Evolutionary conservation across 2,888 invertebrate species (phyloP).

Genomic region (Sphinx pinastri): DNA sequence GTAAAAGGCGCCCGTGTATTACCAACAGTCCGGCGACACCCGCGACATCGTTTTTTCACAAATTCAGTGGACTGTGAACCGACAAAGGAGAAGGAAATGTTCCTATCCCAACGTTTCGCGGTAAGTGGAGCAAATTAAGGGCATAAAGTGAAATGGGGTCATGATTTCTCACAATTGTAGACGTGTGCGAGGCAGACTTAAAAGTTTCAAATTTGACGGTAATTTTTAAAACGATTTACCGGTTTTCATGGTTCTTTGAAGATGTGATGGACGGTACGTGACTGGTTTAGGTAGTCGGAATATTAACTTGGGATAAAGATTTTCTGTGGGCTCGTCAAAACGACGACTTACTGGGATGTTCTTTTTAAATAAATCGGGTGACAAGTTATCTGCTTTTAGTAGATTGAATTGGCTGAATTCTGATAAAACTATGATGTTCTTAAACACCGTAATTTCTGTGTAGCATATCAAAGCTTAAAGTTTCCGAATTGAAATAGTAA

Average conservation of each 20-base stretch:
- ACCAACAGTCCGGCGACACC: not conserved
- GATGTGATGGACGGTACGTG: slow-evolving; percentile 14
- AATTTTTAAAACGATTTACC: slow-evolving; percentile 32
- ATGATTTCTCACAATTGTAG: slow-evolving; percentile 67
- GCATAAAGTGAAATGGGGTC: slow-evolving; percentile 72
- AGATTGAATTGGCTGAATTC: no score
- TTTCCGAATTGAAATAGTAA: not conserved
- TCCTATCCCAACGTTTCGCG: slow-evolving; percentile 54
- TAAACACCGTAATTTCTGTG: no score
- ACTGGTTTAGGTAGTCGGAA: not conserved
- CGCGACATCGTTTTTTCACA: slow-evolving; percentile 39
- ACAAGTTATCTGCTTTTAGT: no score
- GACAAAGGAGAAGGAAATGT: slow-evolving; percentile 64
- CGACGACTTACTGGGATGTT: no score
- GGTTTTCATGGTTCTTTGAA: slow-evolving; percentile 3
- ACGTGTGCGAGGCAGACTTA: slow-evolving; percentile 28
- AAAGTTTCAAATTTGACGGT: slow-evolving; percentile 44
- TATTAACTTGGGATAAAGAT: not conserved
- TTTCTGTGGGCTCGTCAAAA: not conserved
- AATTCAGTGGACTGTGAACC: slow-evolving; percentile 59
- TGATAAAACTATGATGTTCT: no score
- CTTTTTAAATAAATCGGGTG: no score
- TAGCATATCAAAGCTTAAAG: not conserved
- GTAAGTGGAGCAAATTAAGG: slow-evolving; percentile 74
- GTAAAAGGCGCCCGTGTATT: slow-evolving; percentile 23